These are phyloP conservation scores for Cantharis nigra DNA, from an alignment of 2,888 invertebrate genomes.

Conservation along the genomic window DNA sequence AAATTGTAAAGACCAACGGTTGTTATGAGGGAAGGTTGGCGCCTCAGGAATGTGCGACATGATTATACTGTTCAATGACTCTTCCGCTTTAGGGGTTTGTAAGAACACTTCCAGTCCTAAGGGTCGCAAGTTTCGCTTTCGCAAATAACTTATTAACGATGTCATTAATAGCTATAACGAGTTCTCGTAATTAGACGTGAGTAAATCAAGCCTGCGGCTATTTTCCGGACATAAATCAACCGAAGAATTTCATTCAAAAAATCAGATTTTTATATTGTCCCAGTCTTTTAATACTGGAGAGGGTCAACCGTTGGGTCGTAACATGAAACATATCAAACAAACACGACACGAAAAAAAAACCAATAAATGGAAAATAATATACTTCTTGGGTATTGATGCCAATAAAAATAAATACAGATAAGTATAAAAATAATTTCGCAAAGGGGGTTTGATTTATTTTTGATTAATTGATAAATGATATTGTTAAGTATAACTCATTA, in stretches of 20 bases:
- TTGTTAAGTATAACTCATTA: not conserved
- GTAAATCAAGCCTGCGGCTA: not conserved
- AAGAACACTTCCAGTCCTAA: constrained; percentile 3
- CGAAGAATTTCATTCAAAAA: not conserved
- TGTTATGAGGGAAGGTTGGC: constrained; percentile 19
- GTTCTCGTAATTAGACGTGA: constrained; percentile 25
- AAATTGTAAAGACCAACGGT: constrained; percentile 14
- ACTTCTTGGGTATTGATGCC: constrained; percentile 24
- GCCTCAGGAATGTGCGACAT: constrained; percentile 22
- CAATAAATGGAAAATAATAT: constrained; percentile 42
- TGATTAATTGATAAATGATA: not conserved
- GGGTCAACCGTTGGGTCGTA: constrained; percentile 38
- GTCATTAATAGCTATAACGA: constrained; percentile 25
- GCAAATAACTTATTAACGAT: constrained; percentile 30
- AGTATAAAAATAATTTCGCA: not conserved
- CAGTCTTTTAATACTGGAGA: constrained; percentile 38
- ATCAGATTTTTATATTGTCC: constrained; percentile 38
- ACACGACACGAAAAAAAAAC: constrained; percentile 34
- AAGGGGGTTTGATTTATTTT: not conserved
- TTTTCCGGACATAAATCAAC: not conserved
- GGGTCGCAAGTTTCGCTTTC: constrained; percentile 23
- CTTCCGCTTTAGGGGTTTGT: constrained; percentile 24
- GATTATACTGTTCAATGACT: constrained; percentile 25
- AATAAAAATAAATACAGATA: constrained; percentile 8
- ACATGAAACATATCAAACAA: constrained; percentile 38